Base-by-base conservation (phyloP, 2,113 vertebrate genomes). In the Taurulus bubalis region DNA sequence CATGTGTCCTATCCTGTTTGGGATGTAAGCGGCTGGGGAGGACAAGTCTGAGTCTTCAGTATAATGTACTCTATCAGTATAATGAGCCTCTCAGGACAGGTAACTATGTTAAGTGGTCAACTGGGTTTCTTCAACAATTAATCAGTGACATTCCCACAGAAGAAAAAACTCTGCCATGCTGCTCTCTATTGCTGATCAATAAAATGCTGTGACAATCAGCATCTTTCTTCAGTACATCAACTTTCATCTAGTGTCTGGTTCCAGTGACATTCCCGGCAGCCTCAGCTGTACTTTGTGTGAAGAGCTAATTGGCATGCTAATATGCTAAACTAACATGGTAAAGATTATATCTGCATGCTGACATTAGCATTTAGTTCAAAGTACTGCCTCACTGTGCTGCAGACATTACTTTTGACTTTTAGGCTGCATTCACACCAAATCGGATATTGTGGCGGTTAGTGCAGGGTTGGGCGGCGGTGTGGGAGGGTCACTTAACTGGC, bases 91-190 rank as follows among this genome's bases (percentile, higher is more conserved):
- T 71, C 30, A 47, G 64, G 56, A 56, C 47, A 49, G 56, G 65
- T 49, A 64, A 59, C 24, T 9, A 26, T 65, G 34, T 42, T n/a
- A 49, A 60, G 42, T 60, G 26, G 40, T 69, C 15, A 16, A 22
- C 53, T 66, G 51, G 32, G 67, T 77, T 67, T 67, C 42, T 68
- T 14, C 4, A 20, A 70, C 56, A 40, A 84, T 79, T 63, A 84
- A 62, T 74, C 36, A 22, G 63, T 36, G 71, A 56, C 75, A 64
- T 69, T 36, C n/a, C 30, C 67, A 53, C 9, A 8, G 26, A 67
- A 34, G 47, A n/a, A 58, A 51, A 28, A 36, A 20, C 4, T 26
- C 49, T 49, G 18, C 38, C 36, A 9, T 32, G 15, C 28, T 30
- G 15, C 63, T 51, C 53, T 60, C 10, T 60, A 10, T 49, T 65